These are phyloP conservation scores for Pseudanteris insignis DNA, from an alignment of 2,888 invertebrate species.

Conservation along the genomic window DNA sequence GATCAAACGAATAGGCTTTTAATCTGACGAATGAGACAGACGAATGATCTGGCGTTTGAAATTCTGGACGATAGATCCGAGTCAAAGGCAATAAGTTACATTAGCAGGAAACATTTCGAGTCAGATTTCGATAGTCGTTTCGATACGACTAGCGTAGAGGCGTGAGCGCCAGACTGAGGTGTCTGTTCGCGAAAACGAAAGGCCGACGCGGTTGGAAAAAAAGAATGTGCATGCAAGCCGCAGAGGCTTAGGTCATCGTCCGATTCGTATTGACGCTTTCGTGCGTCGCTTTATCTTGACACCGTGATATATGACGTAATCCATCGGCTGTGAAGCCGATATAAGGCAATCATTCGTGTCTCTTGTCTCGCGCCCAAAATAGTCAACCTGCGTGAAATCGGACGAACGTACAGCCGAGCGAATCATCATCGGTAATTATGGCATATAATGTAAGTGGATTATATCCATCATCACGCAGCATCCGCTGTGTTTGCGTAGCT, in stretches of 20 bases:
- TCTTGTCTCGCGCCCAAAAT: constrained; percentile 45
- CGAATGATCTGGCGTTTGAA: constrained; percentile 6
- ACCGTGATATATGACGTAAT: constrained; percentile 53
- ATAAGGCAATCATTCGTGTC: constrained; percentile 31
- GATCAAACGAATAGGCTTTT: constrained; percentile 18
- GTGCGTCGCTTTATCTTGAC: constrained; percentile 47
- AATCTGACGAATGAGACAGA: constrained; percentile 1
- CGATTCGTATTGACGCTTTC: constrained; percentile 46
- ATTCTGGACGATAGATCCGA: constrained; percentile 9
- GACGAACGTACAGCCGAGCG: constrained; percentile 41
- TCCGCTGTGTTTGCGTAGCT: constrained; percentile 7
- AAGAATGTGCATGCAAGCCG: constrained; percentile 23
- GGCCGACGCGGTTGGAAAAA: constrained; percentile 38
- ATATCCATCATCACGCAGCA: constrained; percentile 48
- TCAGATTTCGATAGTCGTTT: constrained; percentile 24
- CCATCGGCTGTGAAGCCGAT: constrained; percentile 39
- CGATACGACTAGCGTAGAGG: constrained; percentile 2
- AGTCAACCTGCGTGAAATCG: constrained; percentile 30
- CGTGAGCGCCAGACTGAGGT: too few species aligned
- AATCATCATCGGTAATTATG: constrained; percentile 57
- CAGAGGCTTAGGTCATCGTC: constrained; percentile 42
- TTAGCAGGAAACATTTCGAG: constrained; percentile 31
- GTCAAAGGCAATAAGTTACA: constrained; percentile 38
- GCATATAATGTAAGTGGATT: constrained; percentile 51
- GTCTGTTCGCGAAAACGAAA: constrained; percentile 45